Evolutionary conservation across 1,140 invertebrate genomes (phyloP), one percentile per base, ranked within the genome.

Genomic region (Dendrolimus punctatus): DNA sequence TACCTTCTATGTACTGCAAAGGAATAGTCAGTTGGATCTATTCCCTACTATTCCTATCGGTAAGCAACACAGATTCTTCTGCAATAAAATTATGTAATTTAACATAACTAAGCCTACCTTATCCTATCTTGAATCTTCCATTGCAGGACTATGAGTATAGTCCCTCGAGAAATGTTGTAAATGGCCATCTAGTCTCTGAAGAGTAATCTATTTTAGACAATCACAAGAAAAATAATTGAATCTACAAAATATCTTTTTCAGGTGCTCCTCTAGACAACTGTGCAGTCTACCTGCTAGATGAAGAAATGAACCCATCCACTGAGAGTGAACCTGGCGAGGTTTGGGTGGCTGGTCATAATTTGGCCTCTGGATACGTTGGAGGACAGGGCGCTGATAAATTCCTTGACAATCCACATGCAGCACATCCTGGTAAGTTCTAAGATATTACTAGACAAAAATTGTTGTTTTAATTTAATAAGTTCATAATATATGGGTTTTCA

Each of bases 1-100:
- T 1, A 86, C 83, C 0, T 86, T 73, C 38, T 77, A 76, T 45
- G 66, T 89, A 2, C 66, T 89, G 58, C 88, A 89, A 60, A 87
- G 73, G 49, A 68, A 73, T 36, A 77, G 87, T 2, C 91, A 96
- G 56, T 67, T 95, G 39, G 83, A 90, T 38, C 65, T 88, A 40
- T 85, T 90, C 9, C 88, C 91, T 5, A 93, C 92, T 71, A 91
- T 96, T 23, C 95, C 95, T 4, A 96, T 96, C 57, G 95, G 95
- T 95, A 82, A 88, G 77, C 66, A 45, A 9, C n/a, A 10, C 6
- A 8, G 23, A 9, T n/a, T 45, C n/a, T 23, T 23, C 23, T 23
- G 1, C 23, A 23, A 23, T 23, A 23, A 23, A 23, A 23, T 23
- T 23, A 23, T 23, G 23, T 2, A 23, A 23, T 23, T 23, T 23